A percentile compares a stretch with the other conserved stretches of the same genome.
These are phyloP conservation scores for Sipha flava DNA, from an alignment of 1,140 invertebrate species.

Conservation along the genomic window DNA sequence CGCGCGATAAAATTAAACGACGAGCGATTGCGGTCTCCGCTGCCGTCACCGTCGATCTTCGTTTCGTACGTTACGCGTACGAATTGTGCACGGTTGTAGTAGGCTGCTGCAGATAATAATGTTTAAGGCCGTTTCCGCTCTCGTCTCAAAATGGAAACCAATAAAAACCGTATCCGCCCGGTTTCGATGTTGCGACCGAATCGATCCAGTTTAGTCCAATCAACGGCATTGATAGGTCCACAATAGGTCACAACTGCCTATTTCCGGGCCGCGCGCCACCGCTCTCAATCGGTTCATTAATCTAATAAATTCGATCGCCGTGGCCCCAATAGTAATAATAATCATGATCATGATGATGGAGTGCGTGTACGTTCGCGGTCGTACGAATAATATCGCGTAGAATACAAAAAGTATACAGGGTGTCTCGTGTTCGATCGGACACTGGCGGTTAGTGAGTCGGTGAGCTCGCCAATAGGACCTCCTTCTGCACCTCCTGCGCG, in stretches of 20 bases:
- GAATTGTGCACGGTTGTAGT: background rate
- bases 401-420: too few species aligned
- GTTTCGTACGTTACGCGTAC: background rate
- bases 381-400: too few species aligned
- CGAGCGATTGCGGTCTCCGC: background rate
- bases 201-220: conserved; percentile 31
- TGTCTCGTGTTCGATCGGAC: too few species aligned
- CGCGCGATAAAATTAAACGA: conserved; percentile 15
- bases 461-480: too few species aligned
- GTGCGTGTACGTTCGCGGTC: background rate
- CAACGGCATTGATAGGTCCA: conserved; percentile 25
- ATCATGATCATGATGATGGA: background rate
- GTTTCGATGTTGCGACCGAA: background rate
- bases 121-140: background rate
- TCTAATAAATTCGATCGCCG: conserved; percentile 18
- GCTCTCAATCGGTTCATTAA: conserved; percentile 19
- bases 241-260: conserved; percentile 29
- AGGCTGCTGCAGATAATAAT: too few species aligned
- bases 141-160: conserved; percentile 21
- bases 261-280: conserved; percentile 3
- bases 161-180: conserved; percentile 28
- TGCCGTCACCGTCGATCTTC: too few species aligned
- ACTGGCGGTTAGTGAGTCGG: too few species aligned
- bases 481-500: too few species aligned
- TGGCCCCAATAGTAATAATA: background rate